phyloP scores from a whole-genome alignment of 2,888 invertebrate species.

The Prenolepis imparis region DNA sequence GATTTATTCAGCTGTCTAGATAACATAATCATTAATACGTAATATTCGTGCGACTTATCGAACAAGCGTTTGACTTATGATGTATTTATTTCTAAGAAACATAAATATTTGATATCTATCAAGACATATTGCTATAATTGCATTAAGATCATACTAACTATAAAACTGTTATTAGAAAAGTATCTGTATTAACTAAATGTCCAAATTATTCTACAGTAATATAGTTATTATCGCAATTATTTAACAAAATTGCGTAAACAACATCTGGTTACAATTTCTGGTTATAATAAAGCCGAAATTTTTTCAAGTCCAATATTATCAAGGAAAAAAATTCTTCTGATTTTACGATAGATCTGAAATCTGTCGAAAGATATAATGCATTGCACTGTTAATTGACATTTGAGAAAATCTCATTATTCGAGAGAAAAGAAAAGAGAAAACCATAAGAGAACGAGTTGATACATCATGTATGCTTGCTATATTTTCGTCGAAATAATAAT shows the following conservation, averaged over 20 bases:
- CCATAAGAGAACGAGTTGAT: not conserved
- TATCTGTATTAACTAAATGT: not conserved
- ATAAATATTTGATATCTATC: slow-evolving; percentile 21
- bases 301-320: not conserved
- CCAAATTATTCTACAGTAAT: not conserved
- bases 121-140: slow-evolving; percentile 6
- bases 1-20: slow-evolving; percentile 58
- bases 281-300: not conserved
- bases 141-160: not conserved
- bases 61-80: not conserved
- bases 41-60: slow-evolving; percentile 13
- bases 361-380: not conserved
- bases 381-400: not conserved
- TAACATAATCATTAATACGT: slow-evolving; percentile 45
- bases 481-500: not conserved
- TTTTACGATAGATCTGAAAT: not conserved
- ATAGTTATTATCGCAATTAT: not conserved
- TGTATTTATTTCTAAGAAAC: not conserved
- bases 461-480: not conserved
- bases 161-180: not conserved
- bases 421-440: not conserved
- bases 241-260: not conserved
- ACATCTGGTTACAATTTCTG: not conserved
- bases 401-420: not conserved
- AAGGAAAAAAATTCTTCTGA: not conserved